Base-by-base conservation (phyloP, 2,113 vertebrate species). In the Colistium nudipinnis region DNA sequence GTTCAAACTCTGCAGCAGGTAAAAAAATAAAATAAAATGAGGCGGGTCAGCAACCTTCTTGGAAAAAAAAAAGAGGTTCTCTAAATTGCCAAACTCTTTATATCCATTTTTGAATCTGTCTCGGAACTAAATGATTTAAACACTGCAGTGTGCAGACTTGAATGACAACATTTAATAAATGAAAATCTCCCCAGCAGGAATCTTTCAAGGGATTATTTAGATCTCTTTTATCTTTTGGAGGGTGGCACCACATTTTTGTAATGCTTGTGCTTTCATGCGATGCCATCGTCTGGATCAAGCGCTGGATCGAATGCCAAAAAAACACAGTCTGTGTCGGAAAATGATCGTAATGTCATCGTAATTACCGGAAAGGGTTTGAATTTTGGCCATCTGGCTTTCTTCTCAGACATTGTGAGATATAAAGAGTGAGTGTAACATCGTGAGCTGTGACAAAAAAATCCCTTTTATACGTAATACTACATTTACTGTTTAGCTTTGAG, bases 41-140 rank as follows among this genome's bases (percentile, higher is more conserved):
- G 63, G 6, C n/a, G 10, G 53, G 51, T 73, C 69, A 41, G 14
- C 31, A 70, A 75, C 72, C 53, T 62, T 38, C 20, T 36, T 51
- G 17, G 25, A 22, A 41, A 39, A 24, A 47, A 19, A 25, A 47
- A 24, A 3, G 16, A 51, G 3, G 39, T 52, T n/a, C 20, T 30
- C 16, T 47, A 51, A 74, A 62, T 47, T 51, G 30, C 20, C 25
- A 6, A 30, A 43, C 28, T 62, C 39, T 19, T 14, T 33, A 35
- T 41, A 14, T 30, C 43, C 10, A 54, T 44, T 8, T 65, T 33
- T 55, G 20, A 45, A 35, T 24, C 11, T 1, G 53, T 67, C 38
- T 61, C 27, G 9, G 24, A 44, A 27, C 4, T 51, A 47, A 75
- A 69, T 17, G 12, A 19, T 49, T 74, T 38, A 48, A 22, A 67